Conservation (phyloP, 2,797 vertebrate genomes). For the Sebastes iracundus region DNA sequence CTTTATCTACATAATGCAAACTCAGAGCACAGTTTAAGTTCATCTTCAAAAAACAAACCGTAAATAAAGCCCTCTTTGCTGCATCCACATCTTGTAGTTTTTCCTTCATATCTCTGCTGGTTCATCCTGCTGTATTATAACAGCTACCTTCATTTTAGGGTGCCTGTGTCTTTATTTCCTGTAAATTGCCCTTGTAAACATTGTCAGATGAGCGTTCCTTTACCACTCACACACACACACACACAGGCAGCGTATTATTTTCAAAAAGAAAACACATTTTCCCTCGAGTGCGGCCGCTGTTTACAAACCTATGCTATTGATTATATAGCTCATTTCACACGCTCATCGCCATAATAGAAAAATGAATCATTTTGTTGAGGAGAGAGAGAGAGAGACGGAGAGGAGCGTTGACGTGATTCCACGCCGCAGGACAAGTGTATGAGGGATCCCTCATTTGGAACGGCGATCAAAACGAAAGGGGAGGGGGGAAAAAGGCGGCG, state of each 20-base stretch:
- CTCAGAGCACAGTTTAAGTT: background rate
- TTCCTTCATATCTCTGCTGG: slow-evolving; percentile 4
- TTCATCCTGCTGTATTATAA: slow-evolving; percentile 37
- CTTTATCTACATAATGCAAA: background rate
- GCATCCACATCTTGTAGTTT: slow-evolving; percentile 4
- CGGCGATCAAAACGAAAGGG: slow-evolving; percentile 53
- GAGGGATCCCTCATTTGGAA: slow-evolving; percentile 73
- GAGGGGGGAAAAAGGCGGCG: background rate
- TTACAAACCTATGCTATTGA: slow-evolving; percentile 93
- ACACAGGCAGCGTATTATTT: slow-evolving; percentile 71
- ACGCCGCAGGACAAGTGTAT: slow-evolving; percentile 63
- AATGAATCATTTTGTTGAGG: slow-evolving; percentile 87
- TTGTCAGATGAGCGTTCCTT: slow-evolving; percentile 67
- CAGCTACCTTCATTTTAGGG: slow-evolving; percentile 41
- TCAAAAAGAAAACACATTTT: slow-evolving; percentile 81
- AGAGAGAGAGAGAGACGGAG: slow-evolving; percentile 1
- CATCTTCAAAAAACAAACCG: background rate
- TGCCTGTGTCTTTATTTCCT: slow-evolving; percentile 60
- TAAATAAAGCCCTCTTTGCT: slow-evolving; percentile 9
- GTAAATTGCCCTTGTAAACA: slow-evolving; percentile 78
- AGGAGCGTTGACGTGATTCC: slow-evolving; percentile 47
- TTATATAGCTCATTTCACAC: slow-evolving; percentile 97
- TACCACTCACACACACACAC: slow-evolving; percentile 2
- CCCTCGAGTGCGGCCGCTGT: slow-evolving; percentile 85
- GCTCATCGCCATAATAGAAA: slow-evolving; percentile 94